A percentile compares a stretch with the other conserved stretches of the same genome.
phyloP scores from a whole-genome alignment of 2,888 invertebrate species.

The Conchocele bisecta region DNA sequence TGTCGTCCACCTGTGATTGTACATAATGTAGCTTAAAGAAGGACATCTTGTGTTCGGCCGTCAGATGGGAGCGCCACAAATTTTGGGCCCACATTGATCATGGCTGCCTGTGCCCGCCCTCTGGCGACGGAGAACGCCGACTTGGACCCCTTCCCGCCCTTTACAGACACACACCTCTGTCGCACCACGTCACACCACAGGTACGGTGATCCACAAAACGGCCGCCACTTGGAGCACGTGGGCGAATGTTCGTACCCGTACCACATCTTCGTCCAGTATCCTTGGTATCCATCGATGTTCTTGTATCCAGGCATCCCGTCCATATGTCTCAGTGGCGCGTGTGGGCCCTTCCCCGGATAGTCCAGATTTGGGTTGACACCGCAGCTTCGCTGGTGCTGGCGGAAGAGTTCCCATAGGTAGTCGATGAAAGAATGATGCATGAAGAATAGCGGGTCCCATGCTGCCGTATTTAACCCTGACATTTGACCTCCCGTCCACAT shows the following conservation, averaged over 20 bases:
- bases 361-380: slow-evolving; percentile 43
- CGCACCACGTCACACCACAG: slow-evolving; percentile 17
- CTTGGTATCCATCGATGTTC: slow-evolving; percentile 22
- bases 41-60: slow-evolving; percentile 27
- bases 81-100: slow-evolving; percentile 19
- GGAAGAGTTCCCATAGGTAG: slow-evolving; percentile 64
- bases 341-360: slow-evolving; percentile 20
- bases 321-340: slow-evolving; percentile 13
- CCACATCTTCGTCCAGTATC: slow-evolving; percentile 5
- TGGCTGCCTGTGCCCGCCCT: slow-evolving; percentile 9
- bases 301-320: slow-evolving; percentile 9
- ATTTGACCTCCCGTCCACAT: slow-evolving; percentile 62
- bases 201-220: slow-evolving; percentile 26
- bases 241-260: slow-evolving; percentile 24
- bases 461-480: slow-evolving; percentile 49
- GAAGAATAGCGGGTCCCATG: slow-evolving; percentile 66
- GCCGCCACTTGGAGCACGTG: slow-evolving; percentile 10
- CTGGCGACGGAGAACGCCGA: too few relatives aligned
- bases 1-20: too few relatives aligned
- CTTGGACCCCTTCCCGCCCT: too few relatives aligned
- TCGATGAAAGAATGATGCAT: slow-evolving; percentile 69
- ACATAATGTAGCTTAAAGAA: too few relatives aligned
- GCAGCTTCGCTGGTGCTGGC: slow-evolving; percentile 19
- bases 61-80: slow-evolving; percentile 34
- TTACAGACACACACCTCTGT: neutral